phyloP scores from a whole-genome alignment of 2,797 vertebrate genomes.

The Gephyroberyx darwinii region DNA sequence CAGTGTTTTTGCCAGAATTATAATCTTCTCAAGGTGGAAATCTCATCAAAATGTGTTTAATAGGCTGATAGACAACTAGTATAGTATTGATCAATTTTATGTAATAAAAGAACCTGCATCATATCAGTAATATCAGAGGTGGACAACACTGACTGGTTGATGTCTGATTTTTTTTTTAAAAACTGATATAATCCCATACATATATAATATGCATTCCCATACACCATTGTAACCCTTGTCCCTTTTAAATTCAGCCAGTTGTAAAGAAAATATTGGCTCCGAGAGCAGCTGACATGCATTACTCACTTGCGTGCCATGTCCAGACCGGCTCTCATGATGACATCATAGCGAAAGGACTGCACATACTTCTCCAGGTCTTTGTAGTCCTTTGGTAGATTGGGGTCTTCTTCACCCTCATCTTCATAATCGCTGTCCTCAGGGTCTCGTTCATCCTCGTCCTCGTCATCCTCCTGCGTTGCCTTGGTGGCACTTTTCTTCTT shows the following conservation, averaged over 20 bases:
- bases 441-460: conserved; percentile 77
- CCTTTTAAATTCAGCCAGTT: background rate
- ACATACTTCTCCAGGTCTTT: conserved; percentile 92
- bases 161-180: no score
- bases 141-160: background rate
- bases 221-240: background rate
- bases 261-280: background rate
- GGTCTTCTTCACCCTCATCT: conserved; percentile 82
- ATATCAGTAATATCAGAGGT: no score
- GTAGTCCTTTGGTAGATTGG: conserved; percentile 84
- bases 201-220: no score
- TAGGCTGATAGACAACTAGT: no score
- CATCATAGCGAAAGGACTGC: conserved; percentile 89
- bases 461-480: conserved; percentile 67
- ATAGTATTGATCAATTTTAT: no score
- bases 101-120: no score
- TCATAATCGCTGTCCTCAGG: conserved; percentile 81
- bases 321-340: conserved; percentile 89
- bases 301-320: conserved; percentile 94
- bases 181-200: no score
- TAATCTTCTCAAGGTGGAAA: no score
- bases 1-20: no score
- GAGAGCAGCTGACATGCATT: background rate
- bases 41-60: no score
- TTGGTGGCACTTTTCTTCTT: conserved; percentile 80